Percentiles rank a stretch among this genome's conserved stretches.
Evolutionary conservation across 2,888 invertebrate species (phyloP).

Genomic region (Achlya flavicornis): DNA sequence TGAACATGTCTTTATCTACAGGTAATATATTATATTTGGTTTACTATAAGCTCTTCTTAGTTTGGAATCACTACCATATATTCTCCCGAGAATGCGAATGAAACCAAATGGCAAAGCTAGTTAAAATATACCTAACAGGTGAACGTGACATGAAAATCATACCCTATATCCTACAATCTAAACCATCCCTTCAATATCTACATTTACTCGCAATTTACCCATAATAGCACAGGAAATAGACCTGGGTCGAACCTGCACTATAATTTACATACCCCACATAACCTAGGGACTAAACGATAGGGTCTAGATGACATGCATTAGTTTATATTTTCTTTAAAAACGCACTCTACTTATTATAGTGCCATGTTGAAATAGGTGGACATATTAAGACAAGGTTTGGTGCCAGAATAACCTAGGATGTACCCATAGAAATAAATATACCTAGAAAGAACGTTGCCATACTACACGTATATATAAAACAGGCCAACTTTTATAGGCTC

Average conservation of each 20-base stretch:
- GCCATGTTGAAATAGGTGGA: no score
- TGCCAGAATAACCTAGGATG: no score
- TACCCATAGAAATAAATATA: no score
- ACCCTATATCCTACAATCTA: neutral
- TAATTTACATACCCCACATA: neutral
- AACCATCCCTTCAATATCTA: neutral
- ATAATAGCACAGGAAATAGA: neutral
- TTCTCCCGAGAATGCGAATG: neutral
- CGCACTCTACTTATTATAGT: neutral
- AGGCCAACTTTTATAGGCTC: no score
- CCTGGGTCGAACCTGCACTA: neutral
- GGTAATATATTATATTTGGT: no score
- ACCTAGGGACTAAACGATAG: constrained; percentile 7
- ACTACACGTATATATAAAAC: no score
- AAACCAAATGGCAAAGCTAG: neutral
- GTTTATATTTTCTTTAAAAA: neutral
- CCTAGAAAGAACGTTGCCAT: no score
- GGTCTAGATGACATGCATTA: neutral
- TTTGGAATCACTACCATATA: no score
- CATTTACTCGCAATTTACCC: neutral
- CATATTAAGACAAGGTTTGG: no score
- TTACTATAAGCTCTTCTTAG: no score
- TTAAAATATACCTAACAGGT: neutral
- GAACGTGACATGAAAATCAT: neutral
- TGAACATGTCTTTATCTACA: no score